Evolutionary conservation across 2,888 invertebrate species (phyloP), one percentile per base, ranked within the genome.

Genomic region (Strigamia transsilvanica): DNA sequence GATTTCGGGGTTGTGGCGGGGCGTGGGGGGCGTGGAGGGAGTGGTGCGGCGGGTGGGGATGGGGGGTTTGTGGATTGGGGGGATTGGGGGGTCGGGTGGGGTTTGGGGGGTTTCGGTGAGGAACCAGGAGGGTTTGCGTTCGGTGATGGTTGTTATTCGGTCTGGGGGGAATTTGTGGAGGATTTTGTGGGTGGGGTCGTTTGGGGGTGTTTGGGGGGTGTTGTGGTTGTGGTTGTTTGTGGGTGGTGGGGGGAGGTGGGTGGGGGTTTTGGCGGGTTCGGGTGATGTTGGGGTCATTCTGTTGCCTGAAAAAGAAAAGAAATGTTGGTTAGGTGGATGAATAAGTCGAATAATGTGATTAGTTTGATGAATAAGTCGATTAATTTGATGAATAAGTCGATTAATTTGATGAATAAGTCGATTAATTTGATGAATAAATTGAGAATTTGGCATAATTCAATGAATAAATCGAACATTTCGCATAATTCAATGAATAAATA

Each of bases 91-190:
- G 0, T 3, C n/a, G 3, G n/a, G n/a, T n/a, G 9, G 66, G 9
- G 23, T 66, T 27, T 2, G 12, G 6, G 12, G 66, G 32, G 41
- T 1, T 1, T 38, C 38, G 38, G 38, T 42, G n/a, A 84, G 82
- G 79, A 85, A 84, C 86, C 86, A 85, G n/a, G 85, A 84, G 2
- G 66, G 66, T 80, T 82, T 83, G 78, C 85, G 85, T 80, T 87
- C 86, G 77, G 84, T 85, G 10, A 86, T 85, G 10, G 85, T 85
- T 12, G 85, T 85, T 21, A 87, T 86, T 78, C 85, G 84, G 15
- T 85, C 85, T 18, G 86, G 84, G 21, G 87, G 87, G 81, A 87
- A 86, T 18, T 86, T 85, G 79, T 87, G 85, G 5, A 88, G 85
- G 9, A 32, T 66, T 84, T 87, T 86, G 1, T 80, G 79, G 21